phyloP scores from a whole-genome alignment of 2,888 invertebrate genomes.

The Torymus tubicola region DNA sequence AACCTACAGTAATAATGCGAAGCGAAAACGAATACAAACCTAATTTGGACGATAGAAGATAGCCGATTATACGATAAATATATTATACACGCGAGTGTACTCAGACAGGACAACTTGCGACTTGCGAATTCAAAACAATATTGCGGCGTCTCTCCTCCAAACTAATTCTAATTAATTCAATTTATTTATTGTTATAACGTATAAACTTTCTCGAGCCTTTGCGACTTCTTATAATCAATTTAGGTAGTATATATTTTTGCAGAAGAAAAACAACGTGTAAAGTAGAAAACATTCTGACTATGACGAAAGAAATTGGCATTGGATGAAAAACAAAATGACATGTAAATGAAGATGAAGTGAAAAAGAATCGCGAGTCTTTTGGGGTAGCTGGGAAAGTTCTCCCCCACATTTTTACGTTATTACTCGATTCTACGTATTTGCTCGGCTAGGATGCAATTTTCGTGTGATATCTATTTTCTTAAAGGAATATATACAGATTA shows the following conservation, averaged over 20 bases:
- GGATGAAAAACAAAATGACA: too few relatives aligned
- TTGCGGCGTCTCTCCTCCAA: constrained; percentile 53
- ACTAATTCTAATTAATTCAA: constrained; percentile 55
- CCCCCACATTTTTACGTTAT: constrained; percentile 14
- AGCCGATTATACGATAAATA: too few relatives aligned
- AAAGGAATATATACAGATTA: not conserved
- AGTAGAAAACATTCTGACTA: constrained; percentile 48
- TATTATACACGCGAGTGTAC: not conserved
- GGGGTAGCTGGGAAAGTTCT: constrained; percentile 48
- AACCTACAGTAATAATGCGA: constrained; percentile 56
- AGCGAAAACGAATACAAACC: constrained; percentile 33
- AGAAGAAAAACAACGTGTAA: not conserved
- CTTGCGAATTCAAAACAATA: constrained; percentile 26
- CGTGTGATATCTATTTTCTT: constrained; percentile 8
- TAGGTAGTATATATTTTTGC: constrained; percentile 59
- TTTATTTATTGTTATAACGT: constrained; percentile 65
- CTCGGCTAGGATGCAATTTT: constrained; percentile 8
- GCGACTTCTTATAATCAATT: constrained; percentile 59
- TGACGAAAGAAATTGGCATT: constrained; percentile 20
- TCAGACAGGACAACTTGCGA: constrained; percentile 36
- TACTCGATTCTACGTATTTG: constrained; percentile 35
- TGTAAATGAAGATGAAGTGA: not conserved
- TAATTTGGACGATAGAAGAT: not conserved
- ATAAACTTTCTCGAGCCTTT: constrained; percentile 60
- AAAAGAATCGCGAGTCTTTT: constrained; percentile 13